Evolutionary conservation across 2,797 vertebrate genomes (phyloP), one percentile per base, ranked within the genome.

Genomic region (Sebastes taczanowskii): DNA sequence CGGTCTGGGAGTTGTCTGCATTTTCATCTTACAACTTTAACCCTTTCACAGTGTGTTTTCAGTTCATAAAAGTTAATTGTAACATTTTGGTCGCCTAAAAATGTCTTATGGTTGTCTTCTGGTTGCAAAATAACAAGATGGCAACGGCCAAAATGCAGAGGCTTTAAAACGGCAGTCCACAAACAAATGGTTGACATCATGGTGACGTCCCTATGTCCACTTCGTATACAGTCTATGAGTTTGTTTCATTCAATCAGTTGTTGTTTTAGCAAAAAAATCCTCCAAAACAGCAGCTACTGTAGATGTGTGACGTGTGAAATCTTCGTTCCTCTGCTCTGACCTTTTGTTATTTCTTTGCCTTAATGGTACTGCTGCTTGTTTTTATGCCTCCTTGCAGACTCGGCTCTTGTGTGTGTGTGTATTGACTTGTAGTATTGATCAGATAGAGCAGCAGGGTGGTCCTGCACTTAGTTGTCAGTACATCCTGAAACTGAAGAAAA

Each of bases 351-450:
- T 60, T 77, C 23, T 79, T 65, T 67, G 29, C 49, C 29, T 42
- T 79, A 72, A 69, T 53, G 46, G 76, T 69, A 62, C 32, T 35
- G 60, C 59, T 78, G 78, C 76, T 87, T 83, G 78, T 77, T 78
- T 86, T 77, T 60, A 34, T 65, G 63, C 60, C 46, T 81, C 27
- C 63, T 78, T 60, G 29, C 34, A 76, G 68, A 74, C 58, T 71
- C 20, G 22, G 23, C 25, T 58, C 79, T 52, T 80, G 46, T 75
- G 49, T 71, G 49, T 27, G 27, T 38, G 38, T 42, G 38, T 88
- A 92, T 86, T 81, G 86, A 91, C 80, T 84, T 69, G 68, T 60
- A 7, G 64, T 86, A 93, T 92, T 87, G 92, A 93, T 89, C 85
- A 25, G 74, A 78, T 85, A 82, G 83, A 91, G 84, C 77, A 86